Percentiles rank a stretch among this genome's conserved stretches.
Evolutionary conservation across 2,797 vertebrate genomes (phyloP).

Genomic region (Hypotaenidia okinawae): DNA sequence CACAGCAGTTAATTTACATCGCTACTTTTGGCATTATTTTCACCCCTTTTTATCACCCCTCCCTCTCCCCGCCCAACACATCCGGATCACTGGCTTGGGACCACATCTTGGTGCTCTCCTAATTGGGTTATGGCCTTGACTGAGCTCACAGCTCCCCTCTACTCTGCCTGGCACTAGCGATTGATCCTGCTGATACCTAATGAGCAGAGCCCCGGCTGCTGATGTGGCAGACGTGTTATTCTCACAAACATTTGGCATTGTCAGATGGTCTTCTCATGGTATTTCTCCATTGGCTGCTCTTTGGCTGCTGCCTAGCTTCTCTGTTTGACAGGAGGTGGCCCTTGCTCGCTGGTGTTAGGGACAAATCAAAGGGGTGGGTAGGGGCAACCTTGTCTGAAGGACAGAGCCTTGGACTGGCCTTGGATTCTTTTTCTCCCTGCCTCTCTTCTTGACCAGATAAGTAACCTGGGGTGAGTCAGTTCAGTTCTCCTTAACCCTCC

Average conservation of each 20-base stretch:
- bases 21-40: not conserved
- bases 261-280: not conserved
- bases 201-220: not conserved
- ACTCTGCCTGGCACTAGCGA: not conserved
- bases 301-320: not conserved
- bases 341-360: not conserved
- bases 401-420: not conserved
- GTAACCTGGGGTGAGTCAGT: constrained; percentile 38
- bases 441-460: constrained; percentile 57
- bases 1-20: not conserved
- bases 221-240: not conserved
- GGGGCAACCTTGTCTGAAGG: constrained; percentile 18
- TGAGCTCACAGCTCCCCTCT: not conserved
- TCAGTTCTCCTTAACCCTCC: constrained; percentile 27
- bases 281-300: not conserved
- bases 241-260: not conserved
- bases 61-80: not conserved
- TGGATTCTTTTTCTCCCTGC: constrained; percentile 24
- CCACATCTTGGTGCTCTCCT: not conserved
- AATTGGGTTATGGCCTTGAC: not conserved
- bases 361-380: not conserved
- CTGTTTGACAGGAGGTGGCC: not conserved
- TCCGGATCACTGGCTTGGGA: not conserved
- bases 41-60: not conserved
- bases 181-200: not conserved